phyloP scores from a whole-genome alignment of 2,888 invertebrate genomes.

The Sinohyriopsis cumingii region DNA sequence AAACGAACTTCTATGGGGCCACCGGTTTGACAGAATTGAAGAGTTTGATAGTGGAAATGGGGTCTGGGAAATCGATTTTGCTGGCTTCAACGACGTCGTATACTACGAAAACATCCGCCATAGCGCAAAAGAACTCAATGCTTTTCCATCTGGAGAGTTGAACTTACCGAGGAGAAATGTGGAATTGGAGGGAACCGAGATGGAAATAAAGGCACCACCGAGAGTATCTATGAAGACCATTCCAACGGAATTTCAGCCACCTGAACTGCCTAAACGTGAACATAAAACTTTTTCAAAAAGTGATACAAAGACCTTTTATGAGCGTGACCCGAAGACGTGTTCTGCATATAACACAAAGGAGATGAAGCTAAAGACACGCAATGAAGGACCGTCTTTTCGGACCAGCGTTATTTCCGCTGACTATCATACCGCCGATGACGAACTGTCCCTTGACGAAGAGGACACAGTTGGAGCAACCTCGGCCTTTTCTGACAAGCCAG shows the following conservation, averaged over 20 bases:
- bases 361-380: background rate
- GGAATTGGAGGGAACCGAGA: conserved; percentile 7
- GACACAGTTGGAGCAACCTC: background rate
- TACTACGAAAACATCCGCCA: conserved; percentile 47
- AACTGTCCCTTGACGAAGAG: background rate
- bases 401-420: conserved; percentile 23
- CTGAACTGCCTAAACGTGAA: conserved; percentile 24
- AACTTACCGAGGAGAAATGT: conserved; percentile 10
- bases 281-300: background rate
- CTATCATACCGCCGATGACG: conserved; percentile 32
- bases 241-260: conserved; percentile 18
- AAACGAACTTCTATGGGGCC: conserved; percentile 67
- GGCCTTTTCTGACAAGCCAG: too few species aligned
- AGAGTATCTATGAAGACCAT: conserved; percentile 20
- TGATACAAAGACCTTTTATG: too few species aligned
- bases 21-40: conserved; percentile 62
- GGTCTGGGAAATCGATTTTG: conserved; percentile 60
- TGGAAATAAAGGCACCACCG: conserved; percentile 13
- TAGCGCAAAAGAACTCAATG: conserved; percentile 44
- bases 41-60: conserved; percentile 57
- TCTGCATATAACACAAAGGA: too few species aligned
- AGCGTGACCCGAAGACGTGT: background rate
- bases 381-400: conserved; percentile 7
- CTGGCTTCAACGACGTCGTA: conserved; percentile 58
- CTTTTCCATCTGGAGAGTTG: conserved; percentile 23